A percentile compares a stretch with the other conserved stretches of the same genome.
phyloP scores from a whole-genome alignment of 1,140 invertebrate species.

The Kradibia gibbosae region DNA sequence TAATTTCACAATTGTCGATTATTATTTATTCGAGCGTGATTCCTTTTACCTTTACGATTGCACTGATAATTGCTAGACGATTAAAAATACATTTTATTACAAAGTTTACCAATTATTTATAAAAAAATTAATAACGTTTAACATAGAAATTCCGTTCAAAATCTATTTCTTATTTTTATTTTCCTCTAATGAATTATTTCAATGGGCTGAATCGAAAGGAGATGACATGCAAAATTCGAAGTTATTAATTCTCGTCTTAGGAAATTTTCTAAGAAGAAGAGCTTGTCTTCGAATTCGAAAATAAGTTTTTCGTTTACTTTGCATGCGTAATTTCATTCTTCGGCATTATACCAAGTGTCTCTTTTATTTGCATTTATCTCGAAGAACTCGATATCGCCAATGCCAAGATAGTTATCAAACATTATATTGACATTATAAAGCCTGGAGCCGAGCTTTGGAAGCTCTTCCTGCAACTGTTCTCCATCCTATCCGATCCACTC shows the following conservation, averaged over 20 bases:
- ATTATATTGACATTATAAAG: slow-evolving; percentile 40
- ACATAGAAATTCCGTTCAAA: no score
- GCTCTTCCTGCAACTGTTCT: slow-evolving; percentile 11
- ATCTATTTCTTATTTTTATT: no score
- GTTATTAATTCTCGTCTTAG: background rate
- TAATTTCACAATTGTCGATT: no score
- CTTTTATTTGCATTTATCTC: slow-evolving; percentile 21
- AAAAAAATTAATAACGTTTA: no score
- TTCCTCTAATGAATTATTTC: background rate
- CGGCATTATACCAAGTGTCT: background rate
- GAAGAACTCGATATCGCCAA: slow-evolving; percentile 24
- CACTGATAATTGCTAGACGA: no score
- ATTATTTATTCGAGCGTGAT: no score
- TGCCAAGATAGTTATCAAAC: slow-evolving; percentile 22
- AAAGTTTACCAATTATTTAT: no score
- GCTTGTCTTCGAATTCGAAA: background rate
- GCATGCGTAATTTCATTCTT: background rate
- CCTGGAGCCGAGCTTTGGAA: slow-evolving; percentile 10
- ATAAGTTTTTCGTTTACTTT: background rate
- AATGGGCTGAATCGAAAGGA: background rate
- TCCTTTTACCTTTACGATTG: no score
- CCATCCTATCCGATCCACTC: slow-evolving; percentile 14
- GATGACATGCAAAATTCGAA: background rate
- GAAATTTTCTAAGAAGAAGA: background rate
- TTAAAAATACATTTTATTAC: no score